Evolutionary conservation across 2,113 vertebrate genomes (phyloP).

Genomic region (Physeter macrocephalus): DNA sequence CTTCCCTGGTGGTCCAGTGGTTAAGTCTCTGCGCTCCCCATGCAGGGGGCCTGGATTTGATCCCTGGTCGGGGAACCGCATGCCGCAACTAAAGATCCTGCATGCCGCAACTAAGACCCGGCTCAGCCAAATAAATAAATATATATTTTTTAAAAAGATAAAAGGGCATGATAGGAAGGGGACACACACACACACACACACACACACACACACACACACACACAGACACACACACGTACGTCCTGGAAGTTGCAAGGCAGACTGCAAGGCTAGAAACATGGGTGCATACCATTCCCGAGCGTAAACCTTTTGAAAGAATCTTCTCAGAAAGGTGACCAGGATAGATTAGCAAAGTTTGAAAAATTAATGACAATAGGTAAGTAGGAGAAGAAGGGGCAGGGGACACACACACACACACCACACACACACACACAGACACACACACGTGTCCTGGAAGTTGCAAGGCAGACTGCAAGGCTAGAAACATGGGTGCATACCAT

Average conservation of each 20-base stretch:
- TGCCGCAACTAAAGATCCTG: too few relatives aligned
- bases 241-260: background rate
- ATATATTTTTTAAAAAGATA: background rate
- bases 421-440: too few relatives aligned
- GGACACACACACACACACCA: too few relatives aligned
- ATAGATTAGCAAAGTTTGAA: constrained; percentile 14
- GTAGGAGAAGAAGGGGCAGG: background rate
- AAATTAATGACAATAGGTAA: background rate
- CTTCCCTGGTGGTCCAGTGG: too few relatives aligned
- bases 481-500: background rate
- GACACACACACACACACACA: background rate
- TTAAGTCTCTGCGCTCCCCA: too few relatives aligned
- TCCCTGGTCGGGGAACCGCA: too few relatives aligned
- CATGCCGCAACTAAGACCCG: too few relatives aligned
- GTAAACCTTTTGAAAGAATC: background rate
- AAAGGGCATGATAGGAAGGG: background rate
- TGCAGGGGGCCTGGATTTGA: too few relatives aligned
- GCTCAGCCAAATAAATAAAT: too few relatives aligned
- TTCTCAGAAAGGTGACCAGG: constrained; percentile 12
- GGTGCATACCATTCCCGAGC: background rate
- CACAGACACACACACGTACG: too few relatives aligned
- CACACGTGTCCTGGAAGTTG: background rate
- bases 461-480: background rate
- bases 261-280: background rate
- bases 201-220: too few relatives aligned